Evolutionary conservation across 1,140 invertebrate species (phyloP), one percentile per base, ranked within the genome.

Genomic region (Copidosoma floridanum): DNA sequence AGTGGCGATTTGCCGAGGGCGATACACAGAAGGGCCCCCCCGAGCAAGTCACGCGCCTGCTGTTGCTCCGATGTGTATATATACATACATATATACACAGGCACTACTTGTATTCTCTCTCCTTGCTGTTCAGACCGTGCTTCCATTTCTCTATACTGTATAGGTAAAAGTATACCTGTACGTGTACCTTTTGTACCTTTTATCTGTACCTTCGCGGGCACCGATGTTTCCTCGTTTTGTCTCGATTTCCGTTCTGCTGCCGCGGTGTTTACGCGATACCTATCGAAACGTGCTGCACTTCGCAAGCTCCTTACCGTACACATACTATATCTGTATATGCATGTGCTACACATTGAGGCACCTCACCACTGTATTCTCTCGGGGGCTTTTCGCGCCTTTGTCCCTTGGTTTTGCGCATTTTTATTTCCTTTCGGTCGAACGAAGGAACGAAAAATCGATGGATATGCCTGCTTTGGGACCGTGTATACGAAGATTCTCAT

Each of bases 161-260:
- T n/a, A n/a, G n/a, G n/a, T n/a, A n/a, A n/a, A n/a, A n/a, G n/a
- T n/a, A n/a, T n/a, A n/a, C n/a, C n/a, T n/a, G 3, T 47, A 23
- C 27, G 3, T 29, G 6, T 12, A 8, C 14, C 26, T 29, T 21
- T n/a, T n/a, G 24, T n/a, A 6, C 20, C n/a, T 24, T 8, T 18
- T 38, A 35, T 21, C 18, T 18, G 3, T 27, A 7, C 48, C 48
- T 50, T 23, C 27, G 20, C 20, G 7, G 5, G 32, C 21, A n/a
- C 2, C 24, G 23, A 2, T 60, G 41, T 60, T 60, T 54, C 50
- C 50, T 60, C 50, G 57, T 60, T 60, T 60, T 54, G 57, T 54
- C 50, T 53, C 48, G 51, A 60, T 60, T 60, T 60, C 57, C 57
- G 57, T 54, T 54, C 50, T 47, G 40, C 50, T 47, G 57, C 46